Base-by-base conservation (phyloP, 2,888 invertebrate species). In the Chymomyza amoena region DNA sequence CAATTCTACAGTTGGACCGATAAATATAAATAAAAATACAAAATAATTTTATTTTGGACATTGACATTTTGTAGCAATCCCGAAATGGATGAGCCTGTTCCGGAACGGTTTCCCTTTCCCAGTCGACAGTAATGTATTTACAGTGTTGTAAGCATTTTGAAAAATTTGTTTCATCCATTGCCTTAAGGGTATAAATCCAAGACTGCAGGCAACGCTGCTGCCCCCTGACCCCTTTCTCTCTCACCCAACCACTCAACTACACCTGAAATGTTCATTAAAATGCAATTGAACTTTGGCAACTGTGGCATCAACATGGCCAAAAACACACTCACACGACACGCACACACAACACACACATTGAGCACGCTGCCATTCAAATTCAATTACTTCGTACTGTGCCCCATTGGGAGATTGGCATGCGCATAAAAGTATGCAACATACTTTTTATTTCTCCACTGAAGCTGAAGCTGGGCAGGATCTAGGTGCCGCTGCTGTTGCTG, bases 191-290 rank as follows among this genome's bases (percentile, higher is more conserved):
- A 45, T 45, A 45, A 45, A 45, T 45, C 20, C 66, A 64, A 61
- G 32, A 32, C 32, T 32, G 32, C 32, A 32, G 70, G 59, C 32
- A 25, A 60, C 64, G 25, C 67, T 62, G 61, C 25, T 39, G 51
- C 18, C 32, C n/a, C 6, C 2, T 13, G 60, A 57, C 28, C 66
- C 3, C 1, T 15, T 63, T 57, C 28, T 66, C 64, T 61, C 51
- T 59, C 0, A n/a, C 9, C 10, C 6, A 4, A 28, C 4, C 51
- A 28, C 25, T 69, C 56, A 54, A 25, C 60, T 77, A 45, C 68
- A 56, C 66, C 67, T 61, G 70, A 68, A 70, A 73, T 66, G 65
- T 72, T 71, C 71, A 71, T 79, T 78, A 79, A 81, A 84, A 71
- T 72, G 64, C 69, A 74, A 78, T 81, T 86, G 72, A 73, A 65